phyloP scores from a whole-genome alignment of 2,888 invertebrate species.

The Operophtera brumata region DNA sequence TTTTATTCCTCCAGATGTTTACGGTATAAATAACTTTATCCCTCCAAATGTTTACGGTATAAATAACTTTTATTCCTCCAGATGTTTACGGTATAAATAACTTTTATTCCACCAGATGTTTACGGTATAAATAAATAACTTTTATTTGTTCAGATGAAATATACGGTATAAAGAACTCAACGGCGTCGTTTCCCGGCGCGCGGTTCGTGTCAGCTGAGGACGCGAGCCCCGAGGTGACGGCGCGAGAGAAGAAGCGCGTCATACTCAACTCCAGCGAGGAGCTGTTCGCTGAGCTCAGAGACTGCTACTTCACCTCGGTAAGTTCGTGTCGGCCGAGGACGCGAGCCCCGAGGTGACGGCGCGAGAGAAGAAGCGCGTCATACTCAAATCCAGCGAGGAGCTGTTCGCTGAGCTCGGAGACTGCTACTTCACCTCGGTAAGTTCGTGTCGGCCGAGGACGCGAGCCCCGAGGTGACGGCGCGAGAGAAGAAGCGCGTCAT shows the following conservation, averaged over 20 bases:
- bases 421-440: constrained; percentile 92
- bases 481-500: constrained; percentile 87
- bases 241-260: constrained; percentile 86
- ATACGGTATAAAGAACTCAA: constrained; percentile 90
- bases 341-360: constrained; percentile 78
- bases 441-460: constrained; percentile 86
- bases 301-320: constrained; percentile 94
- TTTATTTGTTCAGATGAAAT: constrained; percentile 86
- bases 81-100: too few relatives aligned
- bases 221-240: constrained; percentile 75
- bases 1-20: too few relatives aligned
- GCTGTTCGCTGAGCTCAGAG: constrained; percentile 92
- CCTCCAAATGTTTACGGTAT: too few relatives aligned
- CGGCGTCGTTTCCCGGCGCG: constrained; percentile 91
- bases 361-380: constrained; percentile 86
- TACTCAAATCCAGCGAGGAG: constrained; percentile 94
- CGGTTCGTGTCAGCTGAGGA: constrained; percentile 88
- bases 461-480: constrained; percentile 77
- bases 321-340: constrained; percentile 86
- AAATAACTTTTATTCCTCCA: too few relatives aligned
- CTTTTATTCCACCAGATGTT: too few relatives aligned
- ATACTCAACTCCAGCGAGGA: constrained; percentile 94
- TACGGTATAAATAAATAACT: too few relatives aligned
- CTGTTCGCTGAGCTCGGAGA: constrained; percentile 94
- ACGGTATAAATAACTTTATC: too few relatives aligned